phyloP scores from a whole-genome alignment of 2,113 vertebrate species.

The Grallaria varia region DNA sequence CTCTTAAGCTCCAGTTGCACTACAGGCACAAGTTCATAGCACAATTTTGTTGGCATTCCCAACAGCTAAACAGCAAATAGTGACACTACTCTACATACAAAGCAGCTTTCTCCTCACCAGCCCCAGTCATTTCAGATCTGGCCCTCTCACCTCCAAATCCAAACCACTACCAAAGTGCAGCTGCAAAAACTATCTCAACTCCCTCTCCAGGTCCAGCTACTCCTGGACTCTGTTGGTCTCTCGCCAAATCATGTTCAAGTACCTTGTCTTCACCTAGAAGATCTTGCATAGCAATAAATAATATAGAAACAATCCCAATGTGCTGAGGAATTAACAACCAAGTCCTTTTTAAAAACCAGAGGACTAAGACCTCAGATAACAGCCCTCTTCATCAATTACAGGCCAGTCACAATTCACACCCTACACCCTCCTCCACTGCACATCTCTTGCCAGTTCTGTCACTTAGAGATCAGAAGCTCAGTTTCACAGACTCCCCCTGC shows the following conservation, averaged over 20 bases:
- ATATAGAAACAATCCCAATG: not conserved
- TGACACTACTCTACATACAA: not conserved
- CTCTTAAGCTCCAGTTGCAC: not conserved
- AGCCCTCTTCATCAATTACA: not conserved
- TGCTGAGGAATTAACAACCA: not conserved
- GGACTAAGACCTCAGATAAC: not conserved
- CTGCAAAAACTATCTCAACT: conserved; percentile 27
- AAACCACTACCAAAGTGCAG: not conserved
- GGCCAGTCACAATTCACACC: not conserved
- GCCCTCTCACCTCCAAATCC: not conserved
- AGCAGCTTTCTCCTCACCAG: not conserved
- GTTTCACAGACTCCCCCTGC: not conserved
- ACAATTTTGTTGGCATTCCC: not conserved
- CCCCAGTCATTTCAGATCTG: not conserved
- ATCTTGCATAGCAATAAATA: not conserved
- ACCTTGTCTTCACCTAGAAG: conserved; percentile 23
- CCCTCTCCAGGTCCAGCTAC: not conserved
- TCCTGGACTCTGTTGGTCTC: not conserved
- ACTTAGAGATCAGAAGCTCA: not conserved
- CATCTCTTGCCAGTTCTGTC: not conserved
- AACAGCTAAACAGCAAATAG: not conserved
- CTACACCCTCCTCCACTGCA: not conserved
- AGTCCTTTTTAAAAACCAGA: not conserved
- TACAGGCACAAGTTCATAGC: not conserved
- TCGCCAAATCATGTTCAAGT: not conserved